Evolutionary conservation across 1,140 invertebrate species (phyloP), one percentile per base, ranked within the genome.

Genomic region (Metopolophium dirhodum): DNA sequence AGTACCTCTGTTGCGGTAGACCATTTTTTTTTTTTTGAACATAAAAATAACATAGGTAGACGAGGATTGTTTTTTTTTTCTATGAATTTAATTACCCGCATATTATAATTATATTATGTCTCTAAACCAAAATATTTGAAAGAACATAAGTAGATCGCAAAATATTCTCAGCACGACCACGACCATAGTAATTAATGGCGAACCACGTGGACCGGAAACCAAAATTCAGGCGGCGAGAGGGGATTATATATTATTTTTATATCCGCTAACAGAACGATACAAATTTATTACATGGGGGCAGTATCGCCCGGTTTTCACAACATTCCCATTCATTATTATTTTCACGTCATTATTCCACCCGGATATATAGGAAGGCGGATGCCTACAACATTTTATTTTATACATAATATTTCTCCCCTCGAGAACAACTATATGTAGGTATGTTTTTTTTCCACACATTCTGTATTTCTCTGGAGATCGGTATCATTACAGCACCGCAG

Each of bases 281-380:
- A 90, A 35, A 54, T 57, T 57, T 57, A 57, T n/a, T 37, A 30
- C 35, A 9, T 7, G 47, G 20, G 51, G 18, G 49, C 11, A 18
- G 49, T 6, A 4, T 57, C 26, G 35, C 22, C 51, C 4, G n/a
- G 51, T 57, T 89, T 37, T 89, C 49, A n/a, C 20, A n/a, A 90
- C 57, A 57, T 47, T 86, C 45, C 49, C 54, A 57, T 90, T 37
- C 37, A 23, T 90, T 90, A 90, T 54, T 51, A 90, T 90, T 90
- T 90, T 57, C n/a, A 23, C 49, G 26, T 37, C 88, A 35, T 89
- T 89, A 89, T 77, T 77, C 61, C 30, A 4, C 11, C 61, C 30
- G n/a, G 61, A 77, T 6, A 77, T 6, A n/a, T 6, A 7, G 22
- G 22, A 54, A n/a, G 61, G 61, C 9, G 23, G 30, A 11, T 68